Evolutionary conservation across 2,888 invertebrate species (phyloP).

Genomic region (Xestoiulus laeticollis): DNA sequence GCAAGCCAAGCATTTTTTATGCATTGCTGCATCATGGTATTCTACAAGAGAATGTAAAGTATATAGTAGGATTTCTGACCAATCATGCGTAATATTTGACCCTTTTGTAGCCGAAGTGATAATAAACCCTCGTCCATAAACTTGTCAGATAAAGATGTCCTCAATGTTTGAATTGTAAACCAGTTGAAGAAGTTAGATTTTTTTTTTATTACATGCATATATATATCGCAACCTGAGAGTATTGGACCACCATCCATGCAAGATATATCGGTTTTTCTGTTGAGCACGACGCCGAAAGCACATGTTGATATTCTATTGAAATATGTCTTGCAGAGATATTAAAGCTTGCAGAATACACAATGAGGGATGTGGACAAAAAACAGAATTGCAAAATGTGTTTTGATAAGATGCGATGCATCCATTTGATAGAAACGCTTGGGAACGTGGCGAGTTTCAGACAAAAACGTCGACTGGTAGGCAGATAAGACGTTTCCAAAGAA

Average conservation of each 20-base stretch:
- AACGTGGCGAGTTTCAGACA: neutral
- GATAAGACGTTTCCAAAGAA: slow-evolving; percentile 22
- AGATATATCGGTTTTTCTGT: neutral
- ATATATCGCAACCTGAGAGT: neutral
- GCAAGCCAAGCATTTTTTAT: too few relatives aligned
- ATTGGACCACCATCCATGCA: neutral
- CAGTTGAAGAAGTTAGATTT: neutral
- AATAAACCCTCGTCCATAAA: neutral
- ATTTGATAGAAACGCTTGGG: neutral
- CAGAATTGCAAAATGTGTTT: neutral
- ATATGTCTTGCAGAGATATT: slow-evolving; percentile 17
- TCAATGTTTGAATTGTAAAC: slow-evolving; percentile 27
- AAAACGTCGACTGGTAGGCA: neutral
- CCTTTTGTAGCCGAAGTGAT: neutral
- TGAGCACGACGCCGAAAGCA: neutral
- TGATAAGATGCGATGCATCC: neutral
- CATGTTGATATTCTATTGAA: slow-evolving; percentile 2
- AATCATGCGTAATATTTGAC: neutral
- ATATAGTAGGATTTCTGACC: neutral
- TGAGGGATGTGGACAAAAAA: neutral
- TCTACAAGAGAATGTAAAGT: too few relatives aligned
- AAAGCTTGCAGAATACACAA: neutral
- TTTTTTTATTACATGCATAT: too few relatives aligned
- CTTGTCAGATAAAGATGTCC: neutral
- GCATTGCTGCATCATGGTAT: too few relatives aligned